These are phyloP conservation scores for Dioctria rufipes DNA, from an alignment of 2,888 invertebrate species.

Conservation along the genomic window DNA sequence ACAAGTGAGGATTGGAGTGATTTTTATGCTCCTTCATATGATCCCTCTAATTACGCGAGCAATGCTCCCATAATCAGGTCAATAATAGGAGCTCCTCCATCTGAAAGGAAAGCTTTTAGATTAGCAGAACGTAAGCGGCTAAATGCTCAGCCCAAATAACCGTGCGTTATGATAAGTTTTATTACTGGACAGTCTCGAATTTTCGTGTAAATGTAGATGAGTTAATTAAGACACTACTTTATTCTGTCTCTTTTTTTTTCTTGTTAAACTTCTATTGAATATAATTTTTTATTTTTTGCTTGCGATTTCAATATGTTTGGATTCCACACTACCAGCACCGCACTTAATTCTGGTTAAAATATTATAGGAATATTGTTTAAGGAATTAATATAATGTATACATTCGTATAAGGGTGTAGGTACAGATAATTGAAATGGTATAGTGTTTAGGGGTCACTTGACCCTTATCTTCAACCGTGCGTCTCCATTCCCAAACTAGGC, in stretches of 20 bases:
- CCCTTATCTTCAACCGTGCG: no score
- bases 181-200: background rate
- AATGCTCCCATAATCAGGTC: slow-evolving; percentile 24
- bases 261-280: background rate
- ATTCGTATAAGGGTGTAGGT: no score
- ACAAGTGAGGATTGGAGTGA: slow-evolving; percentile 55
- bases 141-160: background rate
- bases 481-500: no score
- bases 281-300: background rate
- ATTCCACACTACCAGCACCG: no score
- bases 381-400: no score
- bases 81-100: slow-evolving; percentile 31
- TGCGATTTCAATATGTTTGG: background rate
- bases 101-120: slow-evolving; percentile 39
- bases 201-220: background rate
- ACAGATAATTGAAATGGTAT: no score
- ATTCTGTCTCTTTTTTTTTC: background rate
- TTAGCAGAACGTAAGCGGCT: slow-evolving; percentile 27
- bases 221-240: background rate
- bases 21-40: slow-evolving; percentile 34
- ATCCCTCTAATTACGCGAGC: slow-evolving; percentile 40
- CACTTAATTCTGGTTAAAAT: no score
- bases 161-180: background rate
- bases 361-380: no score
- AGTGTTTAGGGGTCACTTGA: no score